phyloP scores from a whole-genome alignment of 2,888 invertebrate species.

The Luffia ferchaultella region DNA sequence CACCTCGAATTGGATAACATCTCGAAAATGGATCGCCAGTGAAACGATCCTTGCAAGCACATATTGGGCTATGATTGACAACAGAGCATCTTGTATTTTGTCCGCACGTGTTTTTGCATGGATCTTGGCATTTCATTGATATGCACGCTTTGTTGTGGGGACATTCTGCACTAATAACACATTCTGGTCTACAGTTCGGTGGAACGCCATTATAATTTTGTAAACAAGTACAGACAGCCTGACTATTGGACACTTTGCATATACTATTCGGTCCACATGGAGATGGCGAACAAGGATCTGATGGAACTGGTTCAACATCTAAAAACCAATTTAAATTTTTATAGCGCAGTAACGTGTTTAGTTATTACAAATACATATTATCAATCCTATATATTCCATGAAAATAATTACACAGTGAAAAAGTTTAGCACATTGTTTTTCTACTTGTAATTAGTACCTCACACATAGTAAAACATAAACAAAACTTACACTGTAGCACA shows the following conservation, averaged over 20 bases:
- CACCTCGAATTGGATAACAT: constrained; percentile 59
- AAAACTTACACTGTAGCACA: constrained; percentile 37
- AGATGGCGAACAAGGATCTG: constrained; percentile 75
- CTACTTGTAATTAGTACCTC: no score
- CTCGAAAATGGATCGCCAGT: constrained; percentile 74
- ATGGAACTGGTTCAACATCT: constrained; percentile 32
- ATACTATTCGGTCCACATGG: constrained; percentile 86
- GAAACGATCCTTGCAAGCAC: constrained; percentile 67
- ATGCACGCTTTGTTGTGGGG: constrained; percentile 71
- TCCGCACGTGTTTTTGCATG: constrained; percentile 78
- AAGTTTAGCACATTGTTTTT: no score
- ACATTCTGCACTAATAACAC: constrained; percentile 77
- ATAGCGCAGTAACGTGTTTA: no score
- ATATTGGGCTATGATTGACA: constrained; percentile 76
- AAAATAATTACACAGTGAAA: no score
- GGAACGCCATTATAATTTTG: constrained; percentile 71
- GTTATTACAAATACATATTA: no score
- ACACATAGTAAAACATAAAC: no score
- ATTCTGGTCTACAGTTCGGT: constrained; percentile 77
- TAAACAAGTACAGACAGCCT: constrained; percentile 76
- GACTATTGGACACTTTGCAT: constrained; percentile 75
- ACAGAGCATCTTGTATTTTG: constrained; percentile 76
- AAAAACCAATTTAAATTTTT: no score
- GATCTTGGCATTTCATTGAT: constrained; percentile 74
- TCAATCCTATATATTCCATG: no score